Base-by-base conservation (phyloP, 2,797 vertebrate genomes). In the Cryptoblepharus egeriae region DNA sequence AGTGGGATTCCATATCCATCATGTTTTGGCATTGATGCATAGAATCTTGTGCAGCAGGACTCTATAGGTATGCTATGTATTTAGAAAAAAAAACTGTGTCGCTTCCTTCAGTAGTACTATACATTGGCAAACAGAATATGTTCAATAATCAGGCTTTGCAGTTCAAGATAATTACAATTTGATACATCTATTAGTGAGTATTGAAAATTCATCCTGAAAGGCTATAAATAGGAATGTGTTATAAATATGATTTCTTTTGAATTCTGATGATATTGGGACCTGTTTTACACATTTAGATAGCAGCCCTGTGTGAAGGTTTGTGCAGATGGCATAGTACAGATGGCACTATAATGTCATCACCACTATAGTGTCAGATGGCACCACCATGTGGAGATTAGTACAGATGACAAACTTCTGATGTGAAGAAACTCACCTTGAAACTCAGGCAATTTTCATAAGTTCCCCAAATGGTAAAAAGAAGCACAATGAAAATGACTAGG, bases 71-170 rank as follows among this genome's bases (percentile, higher is more conserved):
- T 35, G 9, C 13, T 63, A 30, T 4, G 63, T 63, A 18, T 72
- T 80, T 60, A 30, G 24, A 45, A 45, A 42, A 1, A 12, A 52
- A 52, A 45, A 10, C 42, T 49, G 45, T 49, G 45, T 49, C 9
- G n/a, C n/a, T n/a, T 11, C 82, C 85, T 73, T 72, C 61, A 32
- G 45, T 77, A 84, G 1, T 10, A 16, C 0, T 49, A 75, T 75
- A 35, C 26, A 10, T 18, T 32, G 15, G 65, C 2, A 9, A 52
- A 30, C 20, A 39, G 39, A 49, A 35, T 30, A 81, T 74, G 32
- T 75, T 65, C 68, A 79, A 70, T 58, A 64, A 20, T 32, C 81
- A 83, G 79, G 3, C 15, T 83, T 88, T 55, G n/a, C 84, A 10
- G 2, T 9, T 80, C 73, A 78, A 92, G 80, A 80, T 22, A 9